phyloP scores from a whole-genome alignment of 2,797 vertebrate species.

The Rhodeus uyekii region DNA sequence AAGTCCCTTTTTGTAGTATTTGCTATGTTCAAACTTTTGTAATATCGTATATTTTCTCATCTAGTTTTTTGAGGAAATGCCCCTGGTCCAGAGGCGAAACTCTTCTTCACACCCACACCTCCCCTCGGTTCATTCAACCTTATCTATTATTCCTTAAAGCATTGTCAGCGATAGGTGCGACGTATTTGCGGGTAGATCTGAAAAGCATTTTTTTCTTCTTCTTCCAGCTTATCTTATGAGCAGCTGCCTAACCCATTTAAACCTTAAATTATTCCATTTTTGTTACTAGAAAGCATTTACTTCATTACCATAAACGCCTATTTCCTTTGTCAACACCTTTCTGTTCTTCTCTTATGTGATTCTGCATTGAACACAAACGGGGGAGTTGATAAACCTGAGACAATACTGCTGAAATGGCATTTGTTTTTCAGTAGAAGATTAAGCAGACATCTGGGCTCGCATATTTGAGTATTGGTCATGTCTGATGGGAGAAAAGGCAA shows the following conservation, averaged over 20 bases:
- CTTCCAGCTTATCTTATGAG: neutral
- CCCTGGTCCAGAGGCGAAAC: neutral
- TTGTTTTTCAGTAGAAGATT: neutral
- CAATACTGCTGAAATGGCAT: neutral
- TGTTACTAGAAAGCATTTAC: neutral
- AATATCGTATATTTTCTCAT: too few relatives aligned
- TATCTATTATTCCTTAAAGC: constrained; percentile 63
- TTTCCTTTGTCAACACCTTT: neutral
- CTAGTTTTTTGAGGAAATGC: too few relatives aligned
- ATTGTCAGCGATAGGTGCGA: constrained; percentile 24
- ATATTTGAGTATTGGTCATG: neutral
- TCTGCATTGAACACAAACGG: neutral
- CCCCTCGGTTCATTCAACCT: constrained; percentile 44
- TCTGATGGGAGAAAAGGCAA: neutral
- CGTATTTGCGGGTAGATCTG: neutral
- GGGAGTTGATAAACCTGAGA: neutral
- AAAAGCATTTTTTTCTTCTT: neutral
- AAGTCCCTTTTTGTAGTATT: too few relatives aligned
- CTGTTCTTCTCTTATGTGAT: neutral
- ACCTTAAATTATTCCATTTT: constrained; percentile 4
- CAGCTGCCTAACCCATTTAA: neutral
- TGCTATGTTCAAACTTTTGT: too few relatives aligned
- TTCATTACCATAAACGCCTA: neutral
- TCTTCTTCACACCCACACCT: constrained; percentile 6
- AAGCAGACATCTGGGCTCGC: constrained; percentile 25